These are phyloP conservation scores for Hestina assimilis DNA, from an alignment of 1,140 invertebrate genomes.

Conservation along the genomic window DNA sequence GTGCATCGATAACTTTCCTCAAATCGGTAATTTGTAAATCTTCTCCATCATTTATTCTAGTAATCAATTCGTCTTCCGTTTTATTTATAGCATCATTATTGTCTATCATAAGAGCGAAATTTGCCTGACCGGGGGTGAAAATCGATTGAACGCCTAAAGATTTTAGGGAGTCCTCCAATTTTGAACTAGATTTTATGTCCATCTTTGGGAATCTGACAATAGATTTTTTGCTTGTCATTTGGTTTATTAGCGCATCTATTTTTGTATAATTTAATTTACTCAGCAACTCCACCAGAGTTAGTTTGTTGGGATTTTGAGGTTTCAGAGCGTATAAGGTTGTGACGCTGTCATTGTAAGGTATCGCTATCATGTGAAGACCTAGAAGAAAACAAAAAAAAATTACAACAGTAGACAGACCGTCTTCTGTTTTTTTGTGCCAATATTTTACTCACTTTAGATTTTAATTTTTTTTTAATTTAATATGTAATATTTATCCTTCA, in stretches of 20 bases:
- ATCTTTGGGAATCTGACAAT: constrained; percentile 84
- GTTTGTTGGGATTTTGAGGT: constrained; percentile 77
- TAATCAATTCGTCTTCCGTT: constrained; percentile 41
- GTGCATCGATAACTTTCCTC: constrained; percentile 37
- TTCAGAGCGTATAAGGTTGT: constrained; percentile 85
- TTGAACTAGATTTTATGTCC: constrained; percentile 80
- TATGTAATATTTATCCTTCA: no score
- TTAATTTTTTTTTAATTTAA: no score
- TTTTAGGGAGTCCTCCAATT: constrained; percentile 78
- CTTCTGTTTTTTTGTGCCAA: no score
- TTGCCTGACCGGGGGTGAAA: constrained; percentile 80
- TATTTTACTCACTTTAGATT: no score
- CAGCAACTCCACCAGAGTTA: constrained; percentile 77
- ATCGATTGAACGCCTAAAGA: constrained; percentile 81
- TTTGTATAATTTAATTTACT: constrained; percentile 72
- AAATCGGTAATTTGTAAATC: constrained; percentile 19
- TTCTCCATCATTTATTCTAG: constrained; percentile 35
- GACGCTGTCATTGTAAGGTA: constrained; percentile 85
- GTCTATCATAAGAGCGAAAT: constrained; percentile 81
- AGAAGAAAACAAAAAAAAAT: constrained; percentile 42
- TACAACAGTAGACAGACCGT: no score
- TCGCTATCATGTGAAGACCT: constrained; percentile 82
- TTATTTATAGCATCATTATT: constrained; percentile 29
- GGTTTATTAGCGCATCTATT: constrained; percentile 78
- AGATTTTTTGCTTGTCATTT: constrained; percentile 70